These are phyloP conservation scores for Meloidogyne exigua DNA, from an alignment of 1,140 invertebrate genomes.

Conservation along the genomic window DNA sequence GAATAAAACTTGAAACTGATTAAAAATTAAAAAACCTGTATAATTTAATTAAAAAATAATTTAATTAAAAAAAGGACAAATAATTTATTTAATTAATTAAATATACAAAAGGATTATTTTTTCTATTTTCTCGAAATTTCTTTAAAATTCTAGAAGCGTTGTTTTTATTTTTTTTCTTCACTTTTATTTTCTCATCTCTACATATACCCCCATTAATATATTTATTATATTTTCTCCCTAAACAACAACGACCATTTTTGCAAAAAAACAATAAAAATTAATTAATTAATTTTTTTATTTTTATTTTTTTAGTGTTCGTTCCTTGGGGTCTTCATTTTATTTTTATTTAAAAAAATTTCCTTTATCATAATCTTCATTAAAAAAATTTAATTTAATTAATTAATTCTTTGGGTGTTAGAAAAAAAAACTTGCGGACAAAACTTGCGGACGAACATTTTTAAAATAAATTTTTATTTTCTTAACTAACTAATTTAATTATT, in stretches of 20 bases:
- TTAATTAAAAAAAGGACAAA: too few relatives aligned
- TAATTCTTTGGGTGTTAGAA: neutral
- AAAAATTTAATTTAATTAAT: neutral
- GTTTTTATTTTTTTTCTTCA: neutral
- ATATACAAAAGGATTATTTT: too few relatives aligned
- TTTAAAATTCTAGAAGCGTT: neutral
- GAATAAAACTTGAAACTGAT: too few relatives aligned
- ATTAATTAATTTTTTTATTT: neutral
- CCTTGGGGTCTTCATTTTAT: neutral
- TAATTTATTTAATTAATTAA: too few relatives aligned
- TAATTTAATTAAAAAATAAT: too few relatives aligned
- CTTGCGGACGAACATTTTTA: neutral
- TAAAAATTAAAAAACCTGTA: too few relatives aligned
- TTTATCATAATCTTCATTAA: neutral
- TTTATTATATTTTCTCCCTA: neutral
- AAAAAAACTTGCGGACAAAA: neutral
- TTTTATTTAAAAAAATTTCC: neutral
- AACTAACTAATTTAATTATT: neutral
- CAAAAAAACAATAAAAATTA: neutral
- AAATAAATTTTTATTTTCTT: too few relatives aligned
- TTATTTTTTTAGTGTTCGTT: neutral
- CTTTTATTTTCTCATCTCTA: neutral
- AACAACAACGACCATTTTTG: too few relatives aligned
- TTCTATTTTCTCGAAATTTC: neutral
- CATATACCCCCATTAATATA: too few relatives aligned